Base-by-base conservation (phyloP, 2,888 invertebrate genomes). In the Zygothrica quintamaculata region DNA sequence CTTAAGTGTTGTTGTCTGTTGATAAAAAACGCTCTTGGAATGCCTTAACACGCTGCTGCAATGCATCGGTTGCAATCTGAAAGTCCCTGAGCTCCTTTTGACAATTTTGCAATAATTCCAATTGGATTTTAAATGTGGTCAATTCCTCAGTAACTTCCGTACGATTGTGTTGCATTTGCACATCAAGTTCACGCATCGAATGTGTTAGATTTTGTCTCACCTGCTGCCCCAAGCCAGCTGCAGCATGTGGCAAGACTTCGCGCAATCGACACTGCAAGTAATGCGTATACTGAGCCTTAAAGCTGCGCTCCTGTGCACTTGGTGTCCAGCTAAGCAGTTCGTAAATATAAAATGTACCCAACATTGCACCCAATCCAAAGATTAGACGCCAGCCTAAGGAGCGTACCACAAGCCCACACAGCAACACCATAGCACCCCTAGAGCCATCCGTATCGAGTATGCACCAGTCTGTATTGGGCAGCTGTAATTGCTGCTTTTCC, bases 321-420 rank as follows among this genome's bases (percentile, higher is more conserved):
- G 96, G 97, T 37, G 99, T 99, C 99, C 99, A 99, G 33, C 98
- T 98, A 40, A 98, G 92, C 42, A 99, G 94, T 92, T 99, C 99
- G 91, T 99, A 99, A 43, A 96, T 92, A 92, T 99, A 99, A 60
- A 99, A 92, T 65, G 96, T 94, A 61, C 96, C 96, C 91, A 99
- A 97, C 57, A 97, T 84, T 60, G 93, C 93, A 77, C 96, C 96
- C 36, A 96, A 94, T 22, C 95, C 93, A 1, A 94, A 95, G 56
- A 99, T 94, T 13, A 98, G 93, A 72, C 97, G 94, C 99, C 99
- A 99, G 0, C 99, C 99, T 48, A 99, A 96, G 0, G 98, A 97
- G 92, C 98, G 98, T 74, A 98, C 93, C 88, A 97, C 95, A 91
- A 98, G 93, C 66, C 98, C 98, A 12, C 96, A 95, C 0, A 69